Conservation (phyloP, 1,140 invertebrate species). For the Trachymyrmex septentrionalis region DNA sequence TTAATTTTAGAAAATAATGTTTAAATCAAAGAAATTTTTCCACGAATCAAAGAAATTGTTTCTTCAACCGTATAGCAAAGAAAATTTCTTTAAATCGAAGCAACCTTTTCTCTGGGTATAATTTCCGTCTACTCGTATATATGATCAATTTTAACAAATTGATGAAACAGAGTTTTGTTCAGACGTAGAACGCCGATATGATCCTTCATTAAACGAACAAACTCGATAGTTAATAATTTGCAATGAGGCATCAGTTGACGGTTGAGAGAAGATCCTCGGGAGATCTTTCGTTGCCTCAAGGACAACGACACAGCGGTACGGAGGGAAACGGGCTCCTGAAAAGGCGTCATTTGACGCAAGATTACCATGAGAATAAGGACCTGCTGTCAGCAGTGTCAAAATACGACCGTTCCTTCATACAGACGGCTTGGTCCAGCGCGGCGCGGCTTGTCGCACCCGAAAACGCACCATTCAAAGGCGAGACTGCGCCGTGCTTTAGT, state of each 20-base stretch:
- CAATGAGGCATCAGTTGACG: background rate
- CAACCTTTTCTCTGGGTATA: too few relatives aligned
- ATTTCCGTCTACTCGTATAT: background rate
- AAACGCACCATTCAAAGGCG: constrained; percentile 28
- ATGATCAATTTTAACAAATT: background rate
- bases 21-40: too few relatives aligned
- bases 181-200: background rate
- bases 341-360: constrained; percentile 19
- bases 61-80: too few relatives aligned
- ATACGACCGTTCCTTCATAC: constrained; percentile 66
- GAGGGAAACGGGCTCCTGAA: constrained; percentile 31
- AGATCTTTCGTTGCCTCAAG: constrained; percentile 32
- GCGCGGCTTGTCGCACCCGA: constrained; percentile 15
- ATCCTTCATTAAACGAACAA: background rate
- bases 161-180: background rate
- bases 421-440: background rate
- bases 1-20: too few relatives aligned
- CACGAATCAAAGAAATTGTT: too few relatives aligned
- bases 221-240: constrained; percentile 11
- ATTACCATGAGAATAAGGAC: constrained; percentile 74
- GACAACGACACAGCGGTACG: constrained; percentile 17
- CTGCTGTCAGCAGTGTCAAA: constrained; percentile 73
- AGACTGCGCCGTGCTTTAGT: constrained; percentile 13
- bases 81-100: too few relatives aligned
- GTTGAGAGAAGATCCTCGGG: constrained; percentile 3